Base-by-base conservation (phyloP, 2,888 invertebrate species). In the Pogonocherus hispidulus region DNA sequence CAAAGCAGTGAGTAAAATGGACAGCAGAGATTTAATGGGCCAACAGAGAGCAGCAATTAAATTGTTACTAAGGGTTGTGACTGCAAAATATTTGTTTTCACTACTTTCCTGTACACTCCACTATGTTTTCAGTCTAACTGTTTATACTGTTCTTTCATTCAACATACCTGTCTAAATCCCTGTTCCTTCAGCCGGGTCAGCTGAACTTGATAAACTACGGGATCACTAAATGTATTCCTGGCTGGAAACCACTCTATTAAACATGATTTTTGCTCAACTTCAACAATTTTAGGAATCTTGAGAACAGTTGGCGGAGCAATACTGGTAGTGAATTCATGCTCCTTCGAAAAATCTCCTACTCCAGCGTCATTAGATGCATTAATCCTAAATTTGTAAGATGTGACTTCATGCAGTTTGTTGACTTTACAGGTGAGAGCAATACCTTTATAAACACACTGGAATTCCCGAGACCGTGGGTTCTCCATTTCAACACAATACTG, bases 301-400 rank as follows among this genome's bases (percentile, higher is more conserved):
- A 94, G 89, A 70, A 92, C 90, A 63, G 93, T 91, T 27, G 97
- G 97, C 66, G 95, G 93, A 32, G 96, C 93, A 74, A 92, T 89
- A 68, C 87, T 88, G 35, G 97, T 97, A 77, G 87, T 87, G 84
- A 93, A 95, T 66, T 89, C 86, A 83, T 90, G 89, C 59, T 91
- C 88, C 67, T 88, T 88, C 3, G 94, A 94, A 87, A 91, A 95
- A 35, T 91, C 90, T 16, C 96, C 96, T 77, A 92, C 90, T 9
- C 96, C 96, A 67, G 94, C 95, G 84, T 93, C 94, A 83, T 94
- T 95, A 76, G 92, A 90, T 56, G 95, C 95, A 77, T 92, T 93
- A 80, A 97, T 93, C 78, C 96, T 90, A 88, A 97, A 73, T 27
- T 90, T 90, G 86, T 97, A 97, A 65, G 89, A 86, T 11, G 92